phyloP scores from a whole-genome alignment of 2,113 vertebrate species.

The Stigmatopora nigra region DNA sequence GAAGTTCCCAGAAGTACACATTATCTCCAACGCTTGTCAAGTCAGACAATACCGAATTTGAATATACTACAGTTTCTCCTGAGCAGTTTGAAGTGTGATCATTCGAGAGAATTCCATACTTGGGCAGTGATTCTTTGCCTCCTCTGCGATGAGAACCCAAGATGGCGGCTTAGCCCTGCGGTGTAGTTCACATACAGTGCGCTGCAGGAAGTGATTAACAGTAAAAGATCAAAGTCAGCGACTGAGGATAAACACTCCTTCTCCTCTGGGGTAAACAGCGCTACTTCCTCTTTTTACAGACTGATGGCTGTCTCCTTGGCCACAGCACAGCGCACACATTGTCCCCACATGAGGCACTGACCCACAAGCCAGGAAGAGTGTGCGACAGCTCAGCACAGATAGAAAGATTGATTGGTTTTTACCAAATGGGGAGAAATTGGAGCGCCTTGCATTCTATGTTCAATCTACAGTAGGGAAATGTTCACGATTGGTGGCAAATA shows the following conservation, averaged over 20 bases:
- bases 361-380: conserved; percentile 33
- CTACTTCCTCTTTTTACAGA: conserved; percentile 73
- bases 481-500: background rate
- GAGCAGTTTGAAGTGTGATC: background rate
- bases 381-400: conserved; percentile 16
- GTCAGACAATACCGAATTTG: background rate
- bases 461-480: background rate
- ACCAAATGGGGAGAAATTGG: background rate
- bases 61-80: background rate
- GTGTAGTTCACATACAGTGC: conserved; percentile 3
- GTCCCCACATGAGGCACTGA: conserved; percentile 72
- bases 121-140: background rate
- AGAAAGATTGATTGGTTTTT: conserved; percentile 15
- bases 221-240: conserved; percentile 73
- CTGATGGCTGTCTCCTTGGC: conserved; percentile 60
- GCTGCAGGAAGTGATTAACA: conserved; percentile 77
- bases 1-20: background rate
- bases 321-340: conserved; percentile 72
- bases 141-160: conserved; percentile 10
- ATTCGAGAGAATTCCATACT: background rate
- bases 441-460: conserved; percentile 26
- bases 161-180: conserved; percentile 14
- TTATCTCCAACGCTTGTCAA: background rate
- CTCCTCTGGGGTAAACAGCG: conserved; percentile 67
- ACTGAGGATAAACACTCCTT: conserved; percentile 76